These are phyloP conservation scores for Torymus tubicola DNA, from an alignment of 2,888 invertebrate species.

Conservation along the genomic window DNA sequence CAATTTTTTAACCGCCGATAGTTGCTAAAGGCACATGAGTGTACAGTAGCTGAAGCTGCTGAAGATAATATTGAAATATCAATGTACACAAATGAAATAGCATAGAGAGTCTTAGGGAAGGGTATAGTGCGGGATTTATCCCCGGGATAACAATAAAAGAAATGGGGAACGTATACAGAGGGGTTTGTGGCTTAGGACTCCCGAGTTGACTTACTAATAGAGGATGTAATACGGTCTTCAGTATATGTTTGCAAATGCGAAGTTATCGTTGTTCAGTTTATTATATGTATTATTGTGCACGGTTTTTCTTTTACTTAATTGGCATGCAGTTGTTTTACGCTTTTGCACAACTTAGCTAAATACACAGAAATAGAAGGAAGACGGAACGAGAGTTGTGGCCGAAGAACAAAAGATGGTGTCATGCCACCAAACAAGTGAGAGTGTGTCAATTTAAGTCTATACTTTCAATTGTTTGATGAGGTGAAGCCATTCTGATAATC, in stretches of 20 bases:
- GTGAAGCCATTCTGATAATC: conserved; percentile 73
- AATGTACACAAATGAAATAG: no score
- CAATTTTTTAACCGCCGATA: no score
- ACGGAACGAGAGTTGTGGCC: not conserved
- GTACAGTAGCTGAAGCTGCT: no score
- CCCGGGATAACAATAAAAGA: conserved; percentile 70
- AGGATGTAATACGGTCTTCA: conserved; percentile 5
- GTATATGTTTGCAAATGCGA: not conserved
- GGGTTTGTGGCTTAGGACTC: conserved; percentile 16
- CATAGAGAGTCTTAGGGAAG: no score
- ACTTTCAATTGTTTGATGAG: conserved; percentile 77
- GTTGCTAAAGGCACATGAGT: no score
- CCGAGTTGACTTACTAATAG: conserved; percentile 7
- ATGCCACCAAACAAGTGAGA: conserved; percentile 77
- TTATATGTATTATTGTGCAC: not conserved
- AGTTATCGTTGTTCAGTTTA: not conserved
- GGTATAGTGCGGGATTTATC: conserved; percentile 61
- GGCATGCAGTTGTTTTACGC: not conserved
- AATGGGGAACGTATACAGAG: conserved; percentile 55
- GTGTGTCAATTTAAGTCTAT: conserved; percentile 76
- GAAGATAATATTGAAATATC: no score
- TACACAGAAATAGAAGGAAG: not conserved
- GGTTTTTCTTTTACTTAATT: conserved; percentile 4
- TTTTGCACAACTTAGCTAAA: no score
- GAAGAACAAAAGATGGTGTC: conserved; percentile 70